These are phyloP conservation scores for Xyrauchen texanus DNA, from an alignment of 2,113 vertebrate species.

Conservation along the genomic window DNA sequence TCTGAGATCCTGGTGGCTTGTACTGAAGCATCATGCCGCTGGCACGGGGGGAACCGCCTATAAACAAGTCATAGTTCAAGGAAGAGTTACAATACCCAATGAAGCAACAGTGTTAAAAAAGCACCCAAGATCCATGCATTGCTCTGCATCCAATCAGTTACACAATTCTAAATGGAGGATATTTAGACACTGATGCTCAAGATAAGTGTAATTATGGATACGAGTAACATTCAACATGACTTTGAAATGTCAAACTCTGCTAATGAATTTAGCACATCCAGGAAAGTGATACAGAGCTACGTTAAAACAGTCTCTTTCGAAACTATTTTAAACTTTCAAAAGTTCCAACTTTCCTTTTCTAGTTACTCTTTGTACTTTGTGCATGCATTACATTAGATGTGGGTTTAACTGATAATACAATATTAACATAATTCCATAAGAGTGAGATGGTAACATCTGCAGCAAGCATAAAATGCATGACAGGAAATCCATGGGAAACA, in stretches of 20 bases:
- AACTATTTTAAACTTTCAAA: no score
- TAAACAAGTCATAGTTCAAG: conserved; percentile 9
- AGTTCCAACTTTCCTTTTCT: no score
- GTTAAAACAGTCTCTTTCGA: no score
- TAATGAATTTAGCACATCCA: no score
- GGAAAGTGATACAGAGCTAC: no score
- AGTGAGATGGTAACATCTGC: not conserved
- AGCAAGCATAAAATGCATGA: not conserved
- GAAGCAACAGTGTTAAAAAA: not conserved
- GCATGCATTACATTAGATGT: no score
- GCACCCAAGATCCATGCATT: no score
- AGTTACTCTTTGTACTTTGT: no score
- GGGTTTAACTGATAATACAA: no score
- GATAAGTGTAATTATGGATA: not conserved
- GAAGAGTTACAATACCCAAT: not conserved
- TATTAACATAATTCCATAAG: no score
- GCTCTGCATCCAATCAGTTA: no score
- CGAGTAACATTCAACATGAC: not conserved
- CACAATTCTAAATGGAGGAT: not conserved
- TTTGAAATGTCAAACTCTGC: no score
- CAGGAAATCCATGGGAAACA: not conserved
- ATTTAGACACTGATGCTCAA: not conserved
- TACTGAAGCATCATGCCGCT: conserved; percentile 89
- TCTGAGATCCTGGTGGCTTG: conserved; percentile 74
- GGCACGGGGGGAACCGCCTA: conserved; percentile 80